Evolutionary conservation across 2,113 vertebrate species (phyloP), one percentile per base, ranked within the genome.

Genomic region (Crotalus viridis): DNA sequence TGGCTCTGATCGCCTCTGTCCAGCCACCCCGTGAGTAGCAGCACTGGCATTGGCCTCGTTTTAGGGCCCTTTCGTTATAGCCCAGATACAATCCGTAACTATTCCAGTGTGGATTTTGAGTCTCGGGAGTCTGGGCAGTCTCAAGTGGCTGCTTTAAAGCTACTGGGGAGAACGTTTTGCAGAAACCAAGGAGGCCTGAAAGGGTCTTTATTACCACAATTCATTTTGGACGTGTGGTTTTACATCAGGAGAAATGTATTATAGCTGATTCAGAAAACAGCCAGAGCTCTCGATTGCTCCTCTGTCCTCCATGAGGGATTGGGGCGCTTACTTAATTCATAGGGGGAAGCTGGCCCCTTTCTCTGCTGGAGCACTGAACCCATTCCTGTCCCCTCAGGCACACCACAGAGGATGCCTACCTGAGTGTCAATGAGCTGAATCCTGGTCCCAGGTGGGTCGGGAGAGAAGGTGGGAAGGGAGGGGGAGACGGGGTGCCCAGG

Each of bases 391-490:
- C 19, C 51, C 59, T 17, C 74, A 93, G 92, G 19, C 21, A 6
- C 0, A 3, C 69, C 0, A 1, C 39, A 4, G 52, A 89, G 43
- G 54, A 28, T 0, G 5, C 1, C 1, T 93, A 93, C 4, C 52
- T 93, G 19, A 57, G 21, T 26, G 39, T 88, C 19, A 51, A 3
- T 39, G 92, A 93, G 51, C 54, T 93, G 52, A 13, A 93, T n/a
- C 92, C 92, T 19, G 92, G 92, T 57, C 92, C 92, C 54, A 85
- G 92, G 92, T 89, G 55, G 10, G 92, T 57, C 26, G 17, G 24
- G 48, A 26, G 19, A 46, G 33, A 4, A 43, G 59, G 17, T 8
- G 17, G 59, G 13, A 4, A 8, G 43, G 51, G 10, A 6, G n/a
- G 5, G 48, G 9, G n/a, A 4, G 61, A 4, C 0, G 1, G 51